Evolutionary conservation across 2,797 vertebrate species (phyloP).

Genomic region (Scyliorhinus canicula): DNA sequence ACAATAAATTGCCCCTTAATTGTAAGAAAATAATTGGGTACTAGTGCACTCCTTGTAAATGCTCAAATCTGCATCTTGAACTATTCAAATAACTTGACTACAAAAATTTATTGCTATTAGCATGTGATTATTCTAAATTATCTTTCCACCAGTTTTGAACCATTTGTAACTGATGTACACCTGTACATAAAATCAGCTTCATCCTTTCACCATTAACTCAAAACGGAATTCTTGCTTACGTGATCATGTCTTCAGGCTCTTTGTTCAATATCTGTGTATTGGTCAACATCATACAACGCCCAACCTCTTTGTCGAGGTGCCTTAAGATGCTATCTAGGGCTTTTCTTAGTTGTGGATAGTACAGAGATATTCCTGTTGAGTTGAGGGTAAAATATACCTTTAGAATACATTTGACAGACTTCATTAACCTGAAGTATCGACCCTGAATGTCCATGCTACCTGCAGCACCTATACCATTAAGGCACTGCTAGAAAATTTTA

Average conservation of each 20-base stretch:
- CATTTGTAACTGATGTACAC: not conserved
- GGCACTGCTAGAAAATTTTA: not conserved
- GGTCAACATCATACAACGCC: slow-evolving; percentile 97
- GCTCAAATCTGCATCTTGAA: not conserved
- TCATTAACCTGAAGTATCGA: not conserved
- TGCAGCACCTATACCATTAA: not conserved
- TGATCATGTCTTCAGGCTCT: slow-evolving; percentile 99
- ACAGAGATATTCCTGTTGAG: slow-evolving; percentile 84
- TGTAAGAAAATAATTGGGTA: too few relatives aligned
- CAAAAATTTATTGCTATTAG: not conserved
- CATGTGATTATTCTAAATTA: not conserved
- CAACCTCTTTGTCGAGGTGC: slow-evolving; percentile 96
- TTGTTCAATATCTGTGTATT: slow-evolving; percentile 97
- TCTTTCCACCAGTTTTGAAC: not conserved
- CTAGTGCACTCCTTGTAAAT: not conserved
- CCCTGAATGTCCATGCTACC: not conserved
- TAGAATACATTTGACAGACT: not conserved
- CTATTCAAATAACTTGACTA: not conserved
- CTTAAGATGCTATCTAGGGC: slow-evolving; percentile 92
- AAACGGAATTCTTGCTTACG: slow-evolving; percentile 61
- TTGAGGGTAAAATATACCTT: slow-evolving; percentile 40
- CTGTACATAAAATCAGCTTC: not conserved
- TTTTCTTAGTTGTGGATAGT: slow-evolving; percentile 97
- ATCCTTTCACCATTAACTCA: not conserved
- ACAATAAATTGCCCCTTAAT: too few relatives aligned